Evolutionary conservation across 2,113 vertebrate species (phyloP).

Genomic region (Crocuta crocuta): DNA sequence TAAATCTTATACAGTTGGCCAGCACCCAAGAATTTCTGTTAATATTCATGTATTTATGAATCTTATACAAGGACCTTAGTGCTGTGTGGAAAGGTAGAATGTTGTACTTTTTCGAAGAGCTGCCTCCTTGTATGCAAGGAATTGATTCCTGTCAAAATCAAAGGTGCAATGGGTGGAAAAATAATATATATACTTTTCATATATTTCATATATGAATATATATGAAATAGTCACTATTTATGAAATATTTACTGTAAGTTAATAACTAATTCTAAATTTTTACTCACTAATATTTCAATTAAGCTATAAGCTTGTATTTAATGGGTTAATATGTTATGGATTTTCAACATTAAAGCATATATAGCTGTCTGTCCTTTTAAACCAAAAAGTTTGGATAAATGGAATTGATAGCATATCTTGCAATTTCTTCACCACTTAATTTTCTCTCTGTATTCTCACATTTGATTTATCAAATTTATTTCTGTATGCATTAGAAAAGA

Average conservation of each 20-base stretch:
- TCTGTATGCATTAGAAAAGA: slow-evolving; percentile 58
- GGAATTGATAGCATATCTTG: background rate
- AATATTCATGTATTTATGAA: background rate
- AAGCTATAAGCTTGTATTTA: background rate
- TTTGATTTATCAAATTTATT: slow-evolving; percentile 47
- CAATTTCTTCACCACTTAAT: background rate
- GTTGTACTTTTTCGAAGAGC: background rate
- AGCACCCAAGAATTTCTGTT: background rate
- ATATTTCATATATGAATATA: too few species aligned
- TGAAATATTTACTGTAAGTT: background rate
- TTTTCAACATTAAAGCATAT: background rate
- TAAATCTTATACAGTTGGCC: background rate
- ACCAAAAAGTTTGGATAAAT: background rate
- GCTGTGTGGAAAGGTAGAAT: background rate
- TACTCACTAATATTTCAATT: background rate
- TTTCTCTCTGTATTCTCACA: slow-evolving; percentile 2
- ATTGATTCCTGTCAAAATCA: background rate
- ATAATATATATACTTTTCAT: background rate
- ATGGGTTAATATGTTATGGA: background rate
- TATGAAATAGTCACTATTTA: background rate
- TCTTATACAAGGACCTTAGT: background rate
- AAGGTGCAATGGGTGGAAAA: background rate
- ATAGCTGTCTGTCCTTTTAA: background rate
- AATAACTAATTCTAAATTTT: background rate
- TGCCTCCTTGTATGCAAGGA: background rate